Evolutionary conservation across 2,113 vertebrate genomes (phyloP).

Genomic region (Pristiophorus japonicus): DNA sequence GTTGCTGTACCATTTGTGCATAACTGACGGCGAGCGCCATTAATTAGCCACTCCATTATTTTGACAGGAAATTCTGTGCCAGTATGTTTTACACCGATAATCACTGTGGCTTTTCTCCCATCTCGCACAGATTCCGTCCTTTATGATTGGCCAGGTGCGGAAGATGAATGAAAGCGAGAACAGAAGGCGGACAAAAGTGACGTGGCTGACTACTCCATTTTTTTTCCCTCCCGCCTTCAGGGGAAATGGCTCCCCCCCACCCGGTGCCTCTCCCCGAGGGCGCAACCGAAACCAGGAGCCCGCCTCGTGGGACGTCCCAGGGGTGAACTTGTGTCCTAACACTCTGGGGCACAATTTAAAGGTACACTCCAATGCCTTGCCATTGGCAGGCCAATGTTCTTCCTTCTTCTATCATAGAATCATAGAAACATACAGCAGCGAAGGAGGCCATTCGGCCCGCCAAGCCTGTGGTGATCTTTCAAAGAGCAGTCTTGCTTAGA

Average conservation of each 20-base stretch:
- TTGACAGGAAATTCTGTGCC: too few species aligned
- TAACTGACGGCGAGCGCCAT: too few species aligned
- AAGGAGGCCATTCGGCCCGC: neutral
- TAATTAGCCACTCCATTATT: too few species aligned
- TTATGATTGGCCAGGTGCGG: constrained; percentile 82
- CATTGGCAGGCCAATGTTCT: neutral
- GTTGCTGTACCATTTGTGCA: too few species aligned
- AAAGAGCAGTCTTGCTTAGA: too few species aligned
- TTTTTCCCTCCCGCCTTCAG: constrained; percentile 4
- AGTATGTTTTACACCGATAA: neutral
- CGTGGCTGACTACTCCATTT: constrained; percentile 50
- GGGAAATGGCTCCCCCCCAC: neutral
- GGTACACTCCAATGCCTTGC: neutral
- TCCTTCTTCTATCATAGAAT: too few species aligned
- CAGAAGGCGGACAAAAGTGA: constrained; percentile 65
- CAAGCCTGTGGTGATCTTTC: too few species aligned
- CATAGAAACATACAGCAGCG: neutral
- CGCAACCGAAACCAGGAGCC: constrained; percentile 11
- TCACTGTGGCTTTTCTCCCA: neutral
- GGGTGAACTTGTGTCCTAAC: constrained; percentile 41
- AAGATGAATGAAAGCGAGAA: constrained; percentile 80
- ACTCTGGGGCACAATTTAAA: neutral
- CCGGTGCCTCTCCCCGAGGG: neutral
- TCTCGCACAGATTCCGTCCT: constrained; percentile 71
- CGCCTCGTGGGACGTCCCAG: neutral